Evolutionary conservation across 2,797 vertebrate species (phyloP), one percentile per base, ranked within the genome.

Genomic region (Onychomys arenicola): DNA sequence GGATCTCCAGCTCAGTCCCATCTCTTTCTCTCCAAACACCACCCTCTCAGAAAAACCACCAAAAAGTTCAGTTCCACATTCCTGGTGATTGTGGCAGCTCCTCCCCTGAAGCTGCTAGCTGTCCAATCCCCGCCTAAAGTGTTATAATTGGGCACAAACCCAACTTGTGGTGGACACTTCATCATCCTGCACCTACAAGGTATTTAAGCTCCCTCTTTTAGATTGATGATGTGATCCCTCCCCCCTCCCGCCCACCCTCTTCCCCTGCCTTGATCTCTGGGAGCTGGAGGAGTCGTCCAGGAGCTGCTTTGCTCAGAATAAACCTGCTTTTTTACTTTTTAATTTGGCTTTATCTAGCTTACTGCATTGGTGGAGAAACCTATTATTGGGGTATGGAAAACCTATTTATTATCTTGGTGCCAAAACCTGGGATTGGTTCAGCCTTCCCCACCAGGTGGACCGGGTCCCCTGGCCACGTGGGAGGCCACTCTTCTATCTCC

Each of bases 71-170:
- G 67, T 19, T 37, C n/a, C 17, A 0, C 17, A 0, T 71, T 37
- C 17, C 69, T 71, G 69, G 19, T 0, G 3, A n/a, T 71, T 37
- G 69, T 19, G 69, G n/a, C 0, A 0, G n/a, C 8, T 37, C 67
- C 67, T 37, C n/a, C 69, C 34, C n/a, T 37, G 69, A 37, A 37
- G n/a, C n/a, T 71, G 69, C n/a, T 37, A 37, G 69, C n/a, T 37
- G 69, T n/a, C n/a, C 69, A 71, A 23, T 71, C 14, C 9, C 19
- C 0, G 0, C 19, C 69, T 71, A 71, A 71, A 37, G 69, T 21
- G 37, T 37, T 71, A 37, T 71, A 37, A 37, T 71, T 71, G n/a
- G 34, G 69, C 69, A 71, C n/a, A 71, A 40, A 40, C n/a, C 69
- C 69, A 71, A n/a, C 69, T 71, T 21, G 19, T 37, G 17, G 69